Conservation (phyloP, 2,888 invertebrate species). For the Oeneis ivallda region DNA sequence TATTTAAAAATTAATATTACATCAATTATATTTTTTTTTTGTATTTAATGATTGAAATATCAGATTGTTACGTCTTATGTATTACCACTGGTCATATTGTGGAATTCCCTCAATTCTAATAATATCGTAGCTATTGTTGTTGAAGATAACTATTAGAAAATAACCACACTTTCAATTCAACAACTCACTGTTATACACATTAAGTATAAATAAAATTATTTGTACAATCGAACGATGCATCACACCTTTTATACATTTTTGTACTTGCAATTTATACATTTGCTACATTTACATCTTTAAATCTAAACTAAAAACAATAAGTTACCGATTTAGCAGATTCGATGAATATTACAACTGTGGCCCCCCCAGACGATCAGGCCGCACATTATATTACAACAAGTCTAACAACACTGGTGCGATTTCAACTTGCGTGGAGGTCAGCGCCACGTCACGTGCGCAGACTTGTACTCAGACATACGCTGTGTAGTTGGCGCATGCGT, state of each 20-base stretch:
- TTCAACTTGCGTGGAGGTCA: too few relatives aligned
- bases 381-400: not conserved
- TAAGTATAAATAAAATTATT: constrained; percentile 24
- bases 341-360: constrained; percentile 3
- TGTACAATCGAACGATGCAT: constrained; percentile 39
- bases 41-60: not conserved
- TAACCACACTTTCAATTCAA: constrained; percentile 68
- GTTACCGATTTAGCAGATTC: constrained; percentile 17
- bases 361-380: not conserved
- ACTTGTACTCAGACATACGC: too few relatives aligned
- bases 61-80: not conserved
- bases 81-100: constrained; percentile 25
- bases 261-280: constrained; percentile 31
- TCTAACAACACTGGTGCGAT: too few relatives aligned
- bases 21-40: too few relatives aligned
- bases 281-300: constrained; percentile 21
- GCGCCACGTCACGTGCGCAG: too few relatives aligned
- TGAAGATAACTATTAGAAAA: constrained; percentile 42
- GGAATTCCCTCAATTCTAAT: constrained; percentile 65
- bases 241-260: constrained; percentile 25
- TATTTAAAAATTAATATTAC: too few relatives aligned
- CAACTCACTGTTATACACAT: constrained; percentile 19
- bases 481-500: too few relatives aligned
- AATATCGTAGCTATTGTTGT: constrained; percentile 25
- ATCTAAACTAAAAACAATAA: constrained; percentile 20